These are phyloP conservation scores for Sialis lutaria DNA, from an alignment of 2,888 invertebrate genomes.

Conservation along the genomic window DNA sequence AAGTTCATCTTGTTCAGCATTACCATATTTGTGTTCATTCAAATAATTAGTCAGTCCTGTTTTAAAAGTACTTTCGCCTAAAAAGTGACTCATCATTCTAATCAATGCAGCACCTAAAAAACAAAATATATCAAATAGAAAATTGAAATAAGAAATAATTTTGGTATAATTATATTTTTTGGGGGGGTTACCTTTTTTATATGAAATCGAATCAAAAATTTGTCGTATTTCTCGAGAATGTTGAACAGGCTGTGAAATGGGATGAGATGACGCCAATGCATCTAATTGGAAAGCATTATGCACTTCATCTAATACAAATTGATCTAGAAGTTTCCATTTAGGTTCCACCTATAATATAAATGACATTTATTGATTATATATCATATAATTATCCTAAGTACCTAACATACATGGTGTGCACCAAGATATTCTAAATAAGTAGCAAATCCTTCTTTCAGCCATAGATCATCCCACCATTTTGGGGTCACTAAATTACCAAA, in stretches of 20 bases:
- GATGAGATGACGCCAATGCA: slow-evolving; percentile 40
- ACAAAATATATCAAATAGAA: background rate
- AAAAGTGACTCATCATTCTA: slow-evolving; percentile 51
- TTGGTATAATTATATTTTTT: slow-evolving; percentile 2
- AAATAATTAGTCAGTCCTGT: slow-evolving; percentile 33
- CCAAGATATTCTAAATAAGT: slow-evolving; percentile 38
- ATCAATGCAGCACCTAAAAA: slow-evolving; percentile 44
- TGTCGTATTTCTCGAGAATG: slow-evolving; percentile 42
- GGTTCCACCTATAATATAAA: slow-evolving; percentile 29
- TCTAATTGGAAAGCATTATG: slow-evolving; percentile 39
- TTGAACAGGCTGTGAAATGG: slow-evolving; percentile 42
- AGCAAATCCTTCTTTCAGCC: slow-evolving; percentile 65
- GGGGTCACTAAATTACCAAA: slow-evolving; percentile 57
- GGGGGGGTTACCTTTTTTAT: slow-evolving; percentile 35
- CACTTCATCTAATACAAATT: slow-evolving; percentile 34
- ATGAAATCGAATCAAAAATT: slow-evolving; percentile 56
- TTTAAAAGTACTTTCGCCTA: slow-evolving; percentile 42
- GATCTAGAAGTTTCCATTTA: slow-evolving; percentile 36
- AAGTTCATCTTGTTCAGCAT: slow-evolving; percentile 48
- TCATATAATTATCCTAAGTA: background rate
- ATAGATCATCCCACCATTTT: slow-evolving; percentile 50
- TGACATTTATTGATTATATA: background rate
- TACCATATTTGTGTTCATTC: slow-evolving; percentile 32
- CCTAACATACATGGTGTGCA: slow-evolving; percentile 30
- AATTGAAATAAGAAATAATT: background rate